Evolutionary conservation across 2,888 invertebrate genomes (phyloP), one percentile per base, ranked within the genome.

Genomic region (Ashinkailepas kermadecensis): DNA sequence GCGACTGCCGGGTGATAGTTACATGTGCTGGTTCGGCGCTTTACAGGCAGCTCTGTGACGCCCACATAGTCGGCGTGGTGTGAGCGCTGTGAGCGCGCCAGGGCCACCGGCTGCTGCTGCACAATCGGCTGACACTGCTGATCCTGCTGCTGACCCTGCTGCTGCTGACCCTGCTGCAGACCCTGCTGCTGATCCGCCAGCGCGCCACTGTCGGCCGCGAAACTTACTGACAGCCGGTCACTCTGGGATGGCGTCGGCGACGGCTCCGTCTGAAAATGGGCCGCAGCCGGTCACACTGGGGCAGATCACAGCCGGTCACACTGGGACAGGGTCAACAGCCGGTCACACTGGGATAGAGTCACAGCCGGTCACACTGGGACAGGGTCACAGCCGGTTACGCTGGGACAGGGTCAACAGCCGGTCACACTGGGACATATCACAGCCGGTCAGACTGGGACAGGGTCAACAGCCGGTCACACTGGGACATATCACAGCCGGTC

Each of bases 221-320:
- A 93, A 78, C 92, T 93, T 82, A 93, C 93, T 18, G 93, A 93
- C 78, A 92, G 88, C 81, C 92, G 90, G 87, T 93, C 92, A 1
- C 92, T 92, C 10, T 92, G 91, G 86, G 92, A 92, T 2, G 92
- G 92, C 0, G 92, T 92, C 0, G 90, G 87, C 0, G 91, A 91
- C 82, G 90, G 91, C 83, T 89, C 89, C 81, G 83, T 39, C 65
- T 59, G 78, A 39, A 39, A 39, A 39, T 39, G 1, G 39, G 39
- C 39, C 39, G 39, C 39, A 39, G 39, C 39, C 39, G 39, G 39
- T 39, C 39, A 39, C 39, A 39, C 39, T 39, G 39, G 1, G 39
- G 39, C 39, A 4, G 39, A 4, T 1, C 4, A 39, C 39, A 39
- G 39, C 39, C 39, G 39, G 39, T 39, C 39, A 39, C 39, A 39